Conservation (phyloP, 2,888 invertebrate species). For the Gastrophysa polygoni region DNA sequence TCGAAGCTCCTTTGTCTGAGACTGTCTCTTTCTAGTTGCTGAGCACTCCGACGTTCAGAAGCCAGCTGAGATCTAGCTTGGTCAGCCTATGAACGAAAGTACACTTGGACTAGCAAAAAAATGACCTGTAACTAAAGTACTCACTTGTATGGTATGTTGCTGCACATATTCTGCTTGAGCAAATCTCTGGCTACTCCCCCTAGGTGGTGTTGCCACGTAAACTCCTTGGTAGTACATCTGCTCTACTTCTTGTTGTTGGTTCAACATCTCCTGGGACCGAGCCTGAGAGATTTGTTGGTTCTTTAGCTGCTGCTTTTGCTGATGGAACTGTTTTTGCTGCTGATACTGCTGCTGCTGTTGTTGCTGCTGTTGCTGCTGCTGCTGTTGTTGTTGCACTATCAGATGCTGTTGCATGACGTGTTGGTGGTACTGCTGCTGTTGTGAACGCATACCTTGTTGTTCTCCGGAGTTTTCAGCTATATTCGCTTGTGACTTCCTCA, state of each 20-base stretch:
- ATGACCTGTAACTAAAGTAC: background rate
- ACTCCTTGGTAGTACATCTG: constrained; percentile 52
- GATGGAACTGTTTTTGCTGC: constrained; percentile 34
- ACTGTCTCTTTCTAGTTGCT: constrained; percentile 67
- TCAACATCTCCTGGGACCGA: constrained; percentile 65
- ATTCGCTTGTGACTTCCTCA: constrained; percentile 58
- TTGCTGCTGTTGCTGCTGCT: constrained; percentile 36
- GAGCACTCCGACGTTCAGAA: constrained; percentile 65
- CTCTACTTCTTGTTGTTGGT: constrained; percentile 54
- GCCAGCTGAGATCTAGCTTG: constrained; percentile 34
- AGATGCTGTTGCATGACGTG: constrained; percentile 61
- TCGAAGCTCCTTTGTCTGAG: constrained; percentile 65
- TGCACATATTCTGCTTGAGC: constrained; percentile 44
- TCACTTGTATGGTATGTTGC: constrained; percentile 29
- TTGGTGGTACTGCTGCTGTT: constrained; percentile 53
- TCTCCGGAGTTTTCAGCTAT: constrained; percentile 42
- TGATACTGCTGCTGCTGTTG: constrained; percentile 37
- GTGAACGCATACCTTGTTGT: constrained; percentile 63
- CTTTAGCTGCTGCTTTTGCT: constrained; percentile 53
- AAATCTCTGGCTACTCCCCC: constrained; percentile 37
- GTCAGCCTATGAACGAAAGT: background rate
- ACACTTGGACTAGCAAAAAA: too few relatives aligned
- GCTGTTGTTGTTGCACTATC: constrained; percentile 53
- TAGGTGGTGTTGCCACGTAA: constrained; percentile 46
- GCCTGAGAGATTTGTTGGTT: constrained; percentile 52